phyloP scores from a whole-genome alignment of 1,140 invertebrate species.

The Periplaneta americana region DNA sequence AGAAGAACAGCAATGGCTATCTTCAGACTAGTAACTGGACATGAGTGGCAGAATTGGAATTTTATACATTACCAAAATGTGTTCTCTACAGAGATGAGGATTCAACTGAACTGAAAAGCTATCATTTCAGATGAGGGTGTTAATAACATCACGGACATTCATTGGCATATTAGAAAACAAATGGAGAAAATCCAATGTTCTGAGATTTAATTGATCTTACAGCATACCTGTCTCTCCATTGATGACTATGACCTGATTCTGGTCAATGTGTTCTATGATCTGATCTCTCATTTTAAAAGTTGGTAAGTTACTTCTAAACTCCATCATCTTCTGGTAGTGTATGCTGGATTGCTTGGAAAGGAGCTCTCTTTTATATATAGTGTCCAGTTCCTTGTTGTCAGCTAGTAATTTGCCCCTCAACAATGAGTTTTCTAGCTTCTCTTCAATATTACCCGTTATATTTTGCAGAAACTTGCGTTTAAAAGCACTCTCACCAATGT shows the following conservation, averaged over 20 bases:
- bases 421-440: slow-evolving; percentile 18
- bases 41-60: too few species aligned
- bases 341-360: slow-evolving; percentile 26
- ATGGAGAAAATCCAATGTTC: too few species aligned
- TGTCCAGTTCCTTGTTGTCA: slow-evolving; percentile 25
- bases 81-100: too few species aligned
- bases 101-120: too few species aligned
- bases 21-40: too few species aligned
- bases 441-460: slow-evolving; percentile 29
- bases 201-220: too few species aligned
- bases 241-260: slow-evolving; percentile 36
- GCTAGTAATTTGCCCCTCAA: slow-evolving; percentile 12
- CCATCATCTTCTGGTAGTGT: slow-evolving; percentile 33
- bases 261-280: slow-evolving; percentile 28
- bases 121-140: too few species aligned
- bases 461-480: slow-evolving; percentile 30
- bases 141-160: too few species aligned
- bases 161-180: too few species aligned
- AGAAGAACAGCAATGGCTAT: too few species aligned
- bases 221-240: slow-evolving; percentile 39
- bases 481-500: slow-evolving; percentile 31
- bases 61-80: too few species aligned
- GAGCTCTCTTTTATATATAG: slow-evolving; percentile 26
- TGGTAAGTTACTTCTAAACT: slow-evolving; percentile 32
- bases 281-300: slow-evolving; percentile 28